Base-by-base conservation (phyloP, 1,140 invertebrate genomes). In the Saccostrea echinata region DNA sequence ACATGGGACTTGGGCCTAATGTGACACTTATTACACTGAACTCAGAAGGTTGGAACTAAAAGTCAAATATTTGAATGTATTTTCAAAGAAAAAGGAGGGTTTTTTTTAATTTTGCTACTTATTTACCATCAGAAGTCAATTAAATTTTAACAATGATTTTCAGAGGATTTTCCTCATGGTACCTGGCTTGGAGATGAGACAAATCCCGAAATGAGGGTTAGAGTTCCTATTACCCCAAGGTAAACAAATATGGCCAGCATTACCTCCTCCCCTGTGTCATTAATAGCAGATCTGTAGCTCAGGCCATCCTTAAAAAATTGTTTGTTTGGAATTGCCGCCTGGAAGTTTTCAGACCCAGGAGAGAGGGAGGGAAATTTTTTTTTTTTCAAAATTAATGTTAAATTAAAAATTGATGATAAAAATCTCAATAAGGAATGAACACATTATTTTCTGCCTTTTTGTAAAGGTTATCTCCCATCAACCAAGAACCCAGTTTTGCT, bases 151-250 rank as follows among this genome's bases (percentile, higher is more conserved):
- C 30, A 71, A 57, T 84, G 13, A 81, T 51, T 88, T 43, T 1
- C 84, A 95, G 95, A 95, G 86, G 96, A 96, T 92, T 96, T 94
- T 92, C 96, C 96, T 11, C 93, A 95, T 91, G 96, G 96, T 13
- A 95, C 94, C 35, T 96, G 96, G 96, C 92, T 96, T n/a, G 96
- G 96, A 12, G 95, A 96, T 92, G 95, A 95, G 89, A 93, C 92
- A 81, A 95, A 96, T 91, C 94, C 95, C 27, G 95, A 96, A 89
- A 94, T 94, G 89, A 93, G 96, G 91, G 96, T 96, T 18, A 88
- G 96, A 87, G 95, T 95, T 80, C 95, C 94, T 43, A 95, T 96
- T 61, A 93, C 94, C 43, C 95, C 95, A 83, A 94, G 94, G 96
- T 96, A 94, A 92, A 90, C 90, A n/a, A n/a, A n/a, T n/a, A 21